phyloP scores from a whole-genome alignment of 2,113 vertebrate species.

The Heloderma charlesbogerti region DNA sequence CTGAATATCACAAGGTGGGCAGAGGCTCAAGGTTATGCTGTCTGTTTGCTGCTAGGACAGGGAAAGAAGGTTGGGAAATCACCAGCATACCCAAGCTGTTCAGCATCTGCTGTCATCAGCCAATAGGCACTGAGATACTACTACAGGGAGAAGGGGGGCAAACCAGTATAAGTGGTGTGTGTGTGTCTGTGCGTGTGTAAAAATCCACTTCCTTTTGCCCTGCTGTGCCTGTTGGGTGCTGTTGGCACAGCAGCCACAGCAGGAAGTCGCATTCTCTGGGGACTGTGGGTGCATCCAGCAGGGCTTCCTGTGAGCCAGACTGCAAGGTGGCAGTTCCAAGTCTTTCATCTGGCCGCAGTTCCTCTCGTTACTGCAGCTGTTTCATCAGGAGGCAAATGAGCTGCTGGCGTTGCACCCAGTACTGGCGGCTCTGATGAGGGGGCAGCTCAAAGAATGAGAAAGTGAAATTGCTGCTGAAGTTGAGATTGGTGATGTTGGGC shows the following conservation, averaged over 20 bases:
- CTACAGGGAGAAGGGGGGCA: not conserved
- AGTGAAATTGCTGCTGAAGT: constrained; percentile 83
- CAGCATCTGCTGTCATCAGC: not conserved
- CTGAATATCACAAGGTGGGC: not conserved
- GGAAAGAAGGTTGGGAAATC: not conserved
- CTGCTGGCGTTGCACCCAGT: constrained; percentile 70
- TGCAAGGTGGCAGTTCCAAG: not conserved
- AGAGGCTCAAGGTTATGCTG: not conserved
- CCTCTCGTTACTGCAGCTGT: constrained; percentile 67
- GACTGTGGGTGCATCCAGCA: too few relatives aligned
- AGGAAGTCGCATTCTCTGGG: not conserved
- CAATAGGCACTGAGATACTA: too few relatives aligned
- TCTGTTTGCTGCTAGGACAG: too few relatives aligned
- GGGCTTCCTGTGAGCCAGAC: not conserved
- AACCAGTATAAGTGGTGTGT: not conserved
- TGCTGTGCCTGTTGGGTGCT: not conserved
- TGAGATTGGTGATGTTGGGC: constrained; percentile 77
- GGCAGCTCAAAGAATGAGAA: constrained; percentile 87
- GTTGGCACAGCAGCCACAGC: too few relatives aligned
- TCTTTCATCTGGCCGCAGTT: not conserved
- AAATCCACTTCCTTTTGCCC: not conserved
- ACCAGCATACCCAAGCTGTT: too few relatives aligned
- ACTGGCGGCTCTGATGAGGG: constrained; percentile 73
- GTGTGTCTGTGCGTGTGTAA: too few relatives aligned
- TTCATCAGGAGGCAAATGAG: constrained; percentile 73